Evolutionary conservation across 2,797 vertebrate genomes (phyloP).

Genomic region (Apogon talboti): DNA sequence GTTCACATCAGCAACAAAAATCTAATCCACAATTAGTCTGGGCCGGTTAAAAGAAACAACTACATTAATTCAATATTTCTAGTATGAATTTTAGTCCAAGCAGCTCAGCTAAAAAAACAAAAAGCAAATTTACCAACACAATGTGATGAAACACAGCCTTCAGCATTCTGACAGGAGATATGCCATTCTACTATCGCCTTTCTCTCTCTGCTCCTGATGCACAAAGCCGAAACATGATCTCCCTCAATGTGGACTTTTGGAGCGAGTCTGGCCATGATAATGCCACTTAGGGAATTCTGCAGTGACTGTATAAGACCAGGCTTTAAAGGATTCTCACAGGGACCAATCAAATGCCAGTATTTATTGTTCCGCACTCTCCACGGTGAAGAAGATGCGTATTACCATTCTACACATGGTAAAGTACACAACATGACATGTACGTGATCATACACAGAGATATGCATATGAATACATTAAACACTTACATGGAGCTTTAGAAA

Average conservation of each 20-base stretch:
- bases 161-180: conserved; percentile 26
- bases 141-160: conserved; percentile 29
- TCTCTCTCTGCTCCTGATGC: conserved; percentile 10
- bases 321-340: conserved; percentile 58
- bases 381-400: conserved; percentile 1
- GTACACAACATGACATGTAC: neutral
- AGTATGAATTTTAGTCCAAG: conserved; percentile 32
- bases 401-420: neutral
- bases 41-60: conserved; percentile 33
- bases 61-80: conserved; percentile 10
- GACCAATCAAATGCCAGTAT: conserved; percentile 53
- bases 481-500: neutral
- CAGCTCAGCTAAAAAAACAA: conserved; percentile 9
- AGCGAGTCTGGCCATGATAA: conserved; percentile 35
- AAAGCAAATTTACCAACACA: conserved; percentile 42
- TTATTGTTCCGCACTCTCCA: neutral
- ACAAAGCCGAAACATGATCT: conserved; percentile 47
- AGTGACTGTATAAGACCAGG: conserved; percentile 40
- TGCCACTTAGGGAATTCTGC: conserved; percentile 50
- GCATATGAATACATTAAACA: neutral
- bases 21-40: conserved; percentile 18
- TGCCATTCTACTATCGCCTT: conserved; percentile 23
- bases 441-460: neutral
- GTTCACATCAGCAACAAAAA: conserved; percentile 7
- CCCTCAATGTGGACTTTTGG: conserved; percentile 26